Percentiles rank a stretch among this genome's conserved stretches.
Evolutionary conservation across 1,140 invertebrate genomes (phyloP).

Genomic region (Leptestheria dahalacensis): DNA sequence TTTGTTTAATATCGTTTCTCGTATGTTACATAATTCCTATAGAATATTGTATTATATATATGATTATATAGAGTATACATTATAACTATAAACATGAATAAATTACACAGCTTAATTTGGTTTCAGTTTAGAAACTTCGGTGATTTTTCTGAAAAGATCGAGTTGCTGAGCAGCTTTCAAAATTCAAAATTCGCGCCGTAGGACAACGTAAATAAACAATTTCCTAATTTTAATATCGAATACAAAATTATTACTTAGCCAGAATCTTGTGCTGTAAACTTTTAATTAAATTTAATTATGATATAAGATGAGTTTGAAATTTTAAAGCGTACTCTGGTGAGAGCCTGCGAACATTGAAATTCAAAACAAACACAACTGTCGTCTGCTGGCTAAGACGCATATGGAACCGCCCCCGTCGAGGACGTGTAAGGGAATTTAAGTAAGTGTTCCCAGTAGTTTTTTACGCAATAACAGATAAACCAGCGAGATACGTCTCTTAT

Average conservation of each 20-base stretch:
- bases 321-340: too few species aligned
- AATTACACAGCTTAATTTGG: neutral
- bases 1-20: neutral
- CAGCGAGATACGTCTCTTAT: too few species aligned
- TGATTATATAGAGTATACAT: neutral
- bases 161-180: neutral
- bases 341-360: too few species aligned
- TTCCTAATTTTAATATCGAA: neutral
- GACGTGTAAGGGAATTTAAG: too few species aligned
- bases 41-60: neutral
- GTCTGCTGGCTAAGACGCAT: neutral
- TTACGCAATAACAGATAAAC: too few species aligned
- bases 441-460: too few species aligned
- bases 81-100: neutral
- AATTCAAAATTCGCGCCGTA: neutral
- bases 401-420: too few species aligned
- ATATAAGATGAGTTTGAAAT: too few species aligned
- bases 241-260: too few species aligned
- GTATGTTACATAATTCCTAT: neutral
- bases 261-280: too few species aligned
- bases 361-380: neutral
- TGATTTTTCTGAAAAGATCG: neutral
- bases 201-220: neutral
- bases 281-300: too few species aligned
- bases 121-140: neutral